Percentiles rank a stretch among this genome's conserved stretches.
phyloP scores from a whole-genome alignment of 2,888 invertebrate species.

The Cryptocephalus moraei region DNA sequence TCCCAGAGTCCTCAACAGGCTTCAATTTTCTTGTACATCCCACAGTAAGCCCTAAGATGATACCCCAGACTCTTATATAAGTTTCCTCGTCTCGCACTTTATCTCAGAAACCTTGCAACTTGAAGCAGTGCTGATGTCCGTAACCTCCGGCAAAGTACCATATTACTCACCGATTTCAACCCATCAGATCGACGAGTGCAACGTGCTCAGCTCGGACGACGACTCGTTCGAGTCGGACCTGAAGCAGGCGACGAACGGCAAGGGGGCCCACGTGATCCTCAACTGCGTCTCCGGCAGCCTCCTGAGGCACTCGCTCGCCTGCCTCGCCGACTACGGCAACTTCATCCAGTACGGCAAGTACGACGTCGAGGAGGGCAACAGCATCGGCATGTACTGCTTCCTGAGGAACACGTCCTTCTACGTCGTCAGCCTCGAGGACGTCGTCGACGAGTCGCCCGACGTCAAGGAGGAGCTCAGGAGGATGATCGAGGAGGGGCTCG shows the following conservation, averaged over 20 bases:
- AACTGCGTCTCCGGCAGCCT: conserved; percentile 89
- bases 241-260: conserved; percentile 67
- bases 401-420: conserved; percentile 69
- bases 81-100: too few relatives aligned
- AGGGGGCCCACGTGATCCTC: conserved; percentile 81
- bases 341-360: conserved; percentile 82
- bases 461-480: conserved; percentile 45
- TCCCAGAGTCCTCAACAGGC: too few relatives aligned
- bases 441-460: conserved; percentile 45
- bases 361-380: conserved; percentile 59
- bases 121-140: too few relatives aligned
- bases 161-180: too few relatives aligned
- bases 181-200: conserved; percentile 26
- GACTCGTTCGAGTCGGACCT: conserved; percentile 79
- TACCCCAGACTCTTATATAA: too few relatives aligned
- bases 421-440: conserved; percentile 62
- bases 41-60: too few relatives aligned
- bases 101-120: too few relatives aligned
- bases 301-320: conserved; percentile 57
- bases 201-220: conserved; percentile 36
- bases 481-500: conserved; percentile 54
- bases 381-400: conserved; percentile 62
- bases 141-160: too few relatives aligned
- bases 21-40: too few relatives aligned
- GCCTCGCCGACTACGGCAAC: conserved; percentile 50